Evolutionary conservation across 2,113 vertebrate genomes (phyloP).

Genomic region (Crotalus tigris): DNA sequence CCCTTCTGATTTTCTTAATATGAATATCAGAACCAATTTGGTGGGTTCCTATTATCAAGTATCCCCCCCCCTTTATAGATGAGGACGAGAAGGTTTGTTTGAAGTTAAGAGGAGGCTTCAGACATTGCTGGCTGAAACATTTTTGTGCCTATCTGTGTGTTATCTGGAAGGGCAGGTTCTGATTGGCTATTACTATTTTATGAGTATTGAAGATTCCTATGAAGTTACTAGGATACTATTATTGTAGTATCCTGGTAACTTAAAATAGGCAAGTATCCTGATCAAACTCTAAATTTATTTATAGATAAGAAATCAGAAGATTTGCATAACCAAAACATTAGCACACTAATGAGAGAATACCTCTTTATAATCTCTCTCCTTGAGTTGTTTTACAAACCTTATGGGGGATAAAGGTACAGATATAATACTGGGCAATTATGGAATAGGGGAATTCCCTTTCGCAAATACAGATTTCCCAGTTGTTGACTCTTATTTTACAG

Average conservation of each 20-base stretch:
- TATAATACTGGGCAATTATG: background rate
- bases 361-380: background rate
- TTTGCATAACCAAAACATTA: background rate
- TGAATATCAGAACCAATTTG: background rate
- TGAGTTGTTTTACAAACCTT: background rate
- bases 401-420: background rate
- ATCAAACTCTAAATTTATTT: background rate
- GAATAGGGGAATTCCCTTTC: background rate
- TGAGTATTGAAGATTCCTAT: background rate
- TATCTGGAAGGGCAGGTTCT: background rate
- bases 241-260: background rate
- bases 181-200: background rate
- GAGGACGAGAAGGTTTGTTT: background rate
- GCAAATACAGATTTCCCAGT: background rate
- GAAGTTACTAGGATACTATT: background rate
- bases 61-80: background rate
- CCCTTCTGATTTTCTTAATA: background rate
- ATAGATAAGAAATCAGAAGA: background rate
- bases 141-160: background rate
- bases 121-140: background rate
- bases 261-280: background rate
- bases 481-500: background rate
- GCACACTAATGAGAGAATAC: background rate
- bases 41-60: background rate
- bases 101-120: background rate